These are phyloP conservation scores for Lochmaea crataegi DNA, from an alignment of 2,888 invertebrate species.

Conservation along the genomic window DNA sequence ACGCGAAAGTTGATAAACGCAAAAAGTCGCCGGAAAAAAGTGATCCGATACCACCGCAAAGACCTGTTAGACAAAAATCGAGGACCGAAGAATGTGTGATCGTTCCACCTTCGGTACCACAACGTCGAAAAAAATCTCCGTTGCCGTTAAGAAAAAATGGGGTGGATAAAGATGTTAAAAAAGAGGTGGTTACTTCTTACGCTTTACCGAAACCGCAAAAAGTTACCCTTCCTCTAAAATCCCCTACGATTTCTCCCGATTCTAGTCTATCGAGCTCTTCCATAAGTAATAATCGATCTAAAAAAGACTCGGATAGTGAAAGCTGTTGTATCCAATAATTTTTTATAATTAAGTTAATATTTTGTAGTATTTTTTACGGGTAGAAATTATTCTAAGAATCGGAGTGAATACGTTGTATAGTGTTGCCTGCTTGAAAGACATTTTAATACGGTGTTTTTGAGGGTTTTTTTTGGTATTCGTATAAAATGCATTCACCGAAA, in stretches of 20 bases:
- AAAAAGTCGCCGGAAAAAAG: neutral
- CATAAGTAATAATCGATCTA: slow-evolving; percentile 35
- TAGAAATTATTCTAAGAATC: slow-evolving; percentile 55
- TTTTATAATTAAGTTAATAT: slow-evolving; percentile 55
- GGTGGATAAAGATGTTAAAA: slow-evolving; percentile 45
- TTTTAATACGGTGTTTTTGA: slow-evolving; percentile 35
- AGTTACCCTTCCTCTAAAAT: slow-evolving; percentile 25
- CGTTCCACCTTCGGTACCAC: slow-evolving; percentile 48
- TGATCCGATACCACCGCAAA: slow-evolving; percentile 42
- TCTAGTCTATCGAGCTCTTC: slow-evolving; percentile 35
- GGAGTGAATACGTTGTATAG: slow-evolving; percentile 47
- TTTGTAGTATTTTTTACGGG: slow-evolving; percentile 47
- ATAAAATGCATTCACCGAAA: slow-evolving; percentile 57
- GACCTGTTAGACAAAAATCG: slow-evolving; percentile 56
- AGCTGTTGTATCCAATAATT: slow-evolving; percentile 60
- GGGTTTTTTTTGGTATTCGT: slow-evolving; percentile 33
- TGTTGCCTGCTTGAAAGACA: slow-evolving; percentile 43
- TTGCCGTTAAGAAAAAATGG: slow-evolving; percentile 46
- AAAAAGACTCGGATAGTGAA: slow-evolving; percentile 51
- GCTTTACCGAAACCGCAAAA: slow-evolving; percentile 49
- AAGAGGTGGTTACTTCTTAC: slow-evolving; percentile 50
- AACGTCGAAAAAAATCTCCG: slow-evolving; percentile 51
- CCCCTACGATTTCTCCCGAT: slow-evolving; percentile 29
- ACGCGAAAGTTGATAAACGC: slow-evolving; percentile 51
- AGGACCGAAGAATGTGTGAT: neutral